Evolutionary conservation across 2,888 invertebrate genomes (phyloP), one percentile per base, ranked within the genome.

Genomic region (Rhamnusium bicolor): DNA sequence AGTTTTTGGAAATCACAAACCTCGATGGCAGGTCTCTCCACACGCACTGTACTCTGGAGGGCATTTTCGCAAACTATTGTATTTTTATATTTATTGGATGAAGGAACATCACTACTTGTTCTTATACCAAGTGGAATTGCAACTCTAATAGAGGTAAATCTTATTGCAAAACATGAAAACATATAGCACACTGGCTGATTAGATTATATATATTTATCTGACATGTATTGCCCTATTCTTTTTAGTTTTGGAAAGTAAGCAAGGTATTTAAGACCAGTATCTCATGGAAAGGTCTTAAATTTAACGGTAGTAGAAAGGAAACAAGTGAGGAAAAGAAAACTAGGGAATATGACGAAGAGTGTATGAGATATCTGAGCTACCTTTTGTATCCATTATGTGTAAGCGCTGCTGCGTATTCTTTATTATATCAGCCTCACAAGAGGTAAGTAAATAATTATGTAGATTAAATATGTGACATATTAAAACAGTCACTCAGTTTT

Each of bases 371-470:
- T 86, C 90, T 99, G 49, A 94, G 95, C 73, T 96, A 95, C 88
- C 81, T 98, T 40, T 89, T 99, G 67, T 96, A 97, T 87, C 99
- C 99, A 0, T 90, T 99, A 10, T 96, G 97, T 83, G 67, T 94
- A 21, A 92, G 91, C 19, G 98, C 98, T 3, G 98, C 99, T 6
- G 85, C 94, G 7, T 99, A 99, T 89, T 98, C 98, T 5, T 91
- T 99, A 19, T 80, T 98, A 12, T 99, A 98, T 87, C 94, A 96
- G 82, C 96, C 98, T 12, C 98, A 99, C 86, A 97, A 95, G 89
- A 96, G 96, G 96, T 96, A 74, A 65, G 12, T 19, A 12, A 2
- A 24, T 24, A n/a, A n/a, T n/a, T n/a, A n/a, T n/a, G n/a, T n/a
- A n/a, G n/a, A n/a, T n/a, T 24, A 24, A 4, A 24, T 24, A 24